Evolutionary conservation across 2,113 vertebrate species (phyloP).

Genomic region (Bubo blakistoni): DNA sequence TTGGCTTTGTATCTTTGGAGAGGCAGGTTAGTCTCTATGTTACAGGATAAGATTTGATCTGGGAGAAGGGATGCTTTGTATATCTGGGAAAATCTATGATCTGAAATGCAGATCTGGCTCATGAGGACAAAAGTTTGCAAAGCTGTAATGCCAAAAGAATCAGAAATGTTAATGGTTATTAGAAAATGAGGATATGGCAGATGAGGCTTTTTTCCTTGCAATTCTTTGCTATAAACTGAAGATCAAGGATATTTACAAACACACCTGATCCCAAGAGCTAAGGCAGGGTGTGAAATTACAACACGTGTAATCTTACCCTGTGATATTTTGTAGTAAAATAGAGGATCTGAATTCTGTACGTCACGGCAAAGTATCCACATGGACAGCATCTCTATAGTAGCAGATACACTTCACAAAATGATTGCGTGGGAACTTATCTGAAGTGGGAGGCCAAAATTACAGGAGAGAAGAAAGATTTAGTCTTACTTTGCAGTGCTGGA

Average conservation of each 20-base stretch:
- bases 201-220: background rate
- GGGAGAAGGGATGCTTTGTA: background rate
- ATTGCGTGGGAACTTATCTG: background rate
- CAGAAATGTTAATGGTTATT: background rate
- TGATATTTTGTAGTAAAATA: background rate
- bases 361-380: background rate
- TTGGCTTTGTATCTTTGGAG: background rate
- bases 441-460: background rate
- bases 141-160: background rate
- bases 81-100: background rate
- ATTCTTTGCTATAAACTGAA: background rate
- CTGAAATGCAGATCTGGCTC: background rate
- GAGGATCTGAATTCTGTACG: background rate
- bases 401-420: background rate
- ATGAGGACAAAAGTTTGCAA: background rate
- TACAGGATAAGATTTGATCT: background rate
- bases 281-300: background rate
- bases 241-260: background rate
- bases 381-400: background rate
- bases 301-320: fast-evolving
- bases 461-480: background rate
- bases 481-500: background rate
- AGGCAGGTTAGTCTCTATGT: background rate
- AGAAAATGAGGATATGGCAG: background rate
- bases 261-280: background rate